Evolutionary conservation across 2,888 invertebrate genomes (phyloP).

Genomic region (Atrina japonica): DNA sequence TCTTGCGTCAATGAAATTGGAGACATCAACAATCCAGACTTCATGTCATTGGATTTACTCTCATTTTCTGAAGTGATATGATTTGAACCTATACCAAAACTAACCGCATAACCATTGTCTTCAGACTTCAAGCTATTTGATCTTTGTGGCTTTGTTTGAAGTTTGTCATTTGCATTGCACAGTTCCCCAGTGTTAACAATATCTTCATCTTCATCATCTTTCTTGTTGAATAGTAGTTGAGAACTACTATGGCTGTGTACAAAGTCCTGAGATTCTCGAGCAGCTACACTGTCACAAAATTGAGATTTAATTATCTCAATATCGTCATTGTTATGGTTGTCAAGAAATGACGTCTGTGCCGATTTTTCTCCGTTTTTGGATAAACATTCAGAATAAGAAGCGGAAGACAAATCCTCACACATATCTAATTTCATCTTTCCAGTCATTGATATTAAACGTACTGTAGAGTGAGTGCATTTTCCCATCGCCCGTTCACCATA

Average conservation of each 20-base stretch:
- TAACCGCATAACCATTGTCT: neutral
- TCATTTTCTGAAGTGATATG: slow-evolving; percentile 3
- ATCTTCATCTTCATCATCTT: too few relatives aligned
- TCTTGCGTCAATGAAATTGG: slow-evolving; percentile 70
- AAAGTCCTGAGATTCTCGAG: too few relatives aligned
- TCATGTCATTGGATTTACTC: slow-evolving; percentile 47
- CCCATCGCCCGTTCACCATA: slow-evolving; percentile 4
- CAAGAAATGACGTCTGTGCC: slow-evolving; percentile 10
- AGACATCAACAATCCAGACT: slow-evolving; percentile 67
- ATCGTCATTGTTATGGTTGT: slow-evolving; percentile 53
- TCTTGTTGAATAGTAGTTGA: neutral
- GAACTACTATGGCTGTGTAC: slow-evolving; percentile 10
- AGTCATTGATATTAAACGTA: neutral
- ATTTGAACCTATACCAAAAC: neutral
- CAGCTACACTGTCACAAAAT: slow-evolving; percentile 39
- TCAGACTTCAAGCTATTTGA: neutral
- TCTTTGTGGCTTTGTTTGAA: too few relatives aligned
- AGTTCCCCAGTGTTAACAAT: too few relatives aligned
- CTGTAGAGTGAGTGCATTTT: neutral
- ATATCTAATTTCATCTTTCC: slow-evolving; percentile 50
- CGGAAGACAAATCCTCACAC: slow-evolving; percentile 45
- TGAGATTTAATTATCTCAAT: slow-evolving; percentile 61
- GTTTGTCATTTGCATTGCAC: too few relatives aligned
- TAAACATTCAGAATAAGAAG: slow-evolving; percentile 13
- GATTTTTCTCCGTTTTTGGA: neutral